phyloP scores from a whole-genome alignment of 30 jellyfish, hydroid and myxozoan species.

The Hydra vulgaris region DNA sequence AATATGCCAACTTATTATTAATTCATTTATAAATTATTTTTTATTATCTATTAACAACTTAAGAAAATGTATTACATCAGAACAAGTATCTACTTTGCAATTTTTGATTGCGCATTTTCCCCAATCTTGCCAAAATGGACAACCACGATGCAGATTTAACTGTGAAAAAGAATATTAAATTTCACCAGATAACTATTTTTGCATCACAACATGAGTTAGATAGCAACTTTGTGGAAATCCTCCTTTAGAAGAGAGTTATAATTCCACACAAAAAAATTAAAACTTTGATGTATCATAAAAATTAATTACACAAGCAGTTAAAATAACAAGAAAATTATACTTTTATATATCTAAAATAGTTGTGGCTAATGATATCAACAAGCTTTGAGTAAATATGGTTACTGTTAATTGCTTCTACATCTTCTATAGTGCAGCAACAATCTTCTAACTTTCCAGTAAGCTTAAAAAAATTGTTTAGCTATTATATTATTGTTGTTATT shows the following conservation, averaged over 20 bases:
- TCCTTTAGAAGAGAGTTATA: neutral
- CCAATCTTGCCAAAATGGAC: conserved; percentile 95
- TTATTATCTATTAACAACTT: neutral
- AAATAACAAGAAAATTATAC: conserved; percentile 7
- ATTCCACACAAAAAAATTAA: neutral
- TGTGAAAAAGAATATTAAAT: conserved; percentile 5
- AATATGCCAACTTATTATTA: no score
- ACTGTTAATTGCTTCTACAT: conserved; percentile 53
- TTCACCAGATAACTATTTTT: neutral
- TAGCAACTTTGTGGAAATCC: neutral
- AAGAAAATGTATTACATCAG: conserved; percentile 24
- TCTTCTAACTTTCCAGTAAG: conserved; percentile 75
- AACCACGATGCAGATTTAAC: conserved; percentile 67
- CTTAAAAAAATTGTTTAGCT: conserved; percentile 14
- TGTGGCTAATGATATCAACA: conserved; percentile 38
- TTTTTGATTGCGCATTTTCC: conserved; percentile 74
- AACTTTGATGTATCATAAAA: neutral
- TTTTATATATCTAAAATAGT: conserved; percentile 54
- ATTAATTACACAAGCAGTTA: neutral
- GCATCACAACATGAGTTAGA: neutral
- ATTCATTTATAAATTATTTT: no score
- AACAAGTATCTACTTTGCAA: conserved; percentile 83
- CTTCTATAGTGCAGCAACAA: conserved; percentile 89
- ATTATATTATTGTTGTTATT: no score
- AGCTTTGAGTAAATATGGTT: conserved; percentile 47